Evolutionary conservation across 2,113 vertebrate species (phyloP), one percentile per base, ranked within the genome.

Genomic region (Coregonus clupeaformis): DNA sequence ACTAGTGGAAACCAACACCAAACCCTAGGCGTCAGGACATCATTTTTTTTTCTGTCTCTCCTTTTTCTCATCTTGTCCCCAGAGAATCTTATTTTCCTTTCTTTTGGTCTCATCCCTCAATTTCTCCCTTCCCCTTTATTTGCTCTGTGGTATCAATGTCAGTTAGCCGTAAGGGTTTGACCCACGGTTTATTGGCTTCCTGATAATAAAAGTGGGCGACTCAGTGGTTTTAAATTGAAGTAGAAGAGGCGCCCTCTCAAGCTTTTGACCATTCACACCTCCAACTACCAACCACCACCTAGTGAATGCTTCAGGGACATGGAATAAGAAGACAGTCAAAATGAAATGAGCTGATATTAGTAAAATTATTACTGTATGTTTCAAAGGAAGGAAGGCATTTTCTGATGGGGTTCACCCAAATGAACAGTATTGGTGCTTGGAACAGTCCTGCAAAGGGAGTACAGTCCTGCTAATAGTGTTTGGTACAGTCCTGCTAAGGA

Each of bases 11-110:
- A 1, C 32, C 36, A 36, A 6, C 36, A 36, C 36, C 6, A 36
- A 36, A 2, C 27, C 27, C 27, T 88, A 90, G 89, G 93, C 89
- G 92, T 91, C 73, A 25, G 0, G 9, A 52, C 66, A 68, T 73
- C 27, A 77, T 77, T 69, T 71, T 82, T 64, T 70, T 52, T 27
- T 71, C 29, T 9, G 27, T 27, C 27, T 65, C 72, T n/a, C 65
- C 73, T 66, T 81, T 76, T 85, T 68, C 71, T 72, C 63, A 76
- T 80, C 77, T 74, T 63, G 71, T 75, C 62, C 77, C 62, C 68
- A 66, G 72, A 80, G 85, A 84, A 88, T 89, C 79, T 71, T 68
- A 71, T 84, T 84, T 85, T 77, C 73, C 77, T 80, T 64, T 82
- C 49, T 69, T 45, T 60, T 59, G 52, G 72, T 70, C 57, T 57